phyloP scores from a whole-genome alignment of 1,140 invertebrate genomes.

The Hetaerina americana region DNA sequence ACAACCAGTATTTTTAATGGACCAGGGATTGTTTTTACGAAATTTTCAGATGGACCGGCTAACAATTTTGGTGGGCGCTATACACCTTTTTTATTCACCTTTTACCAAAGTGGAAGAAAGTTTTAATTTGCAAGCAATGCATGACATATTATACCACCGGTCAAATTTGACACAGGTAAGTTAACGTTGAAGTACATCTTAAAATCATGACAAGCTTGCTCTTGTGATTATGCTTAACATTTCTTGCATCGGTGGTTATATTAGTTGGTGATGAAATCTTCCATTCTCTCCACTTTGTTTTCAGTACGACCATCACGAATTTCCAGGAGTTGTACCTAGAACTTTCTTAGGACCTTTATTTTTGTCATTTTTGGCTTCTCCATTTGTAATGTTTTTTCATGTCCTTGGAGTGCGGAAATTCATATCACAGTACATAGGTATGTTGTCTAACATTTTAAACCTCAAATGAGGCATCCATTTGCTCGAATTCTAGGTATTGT shows the following conservation, averaged over 20 bases:
- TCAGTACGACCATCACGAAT: conserved; percentile 96
- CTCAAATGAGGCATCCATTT: no score
- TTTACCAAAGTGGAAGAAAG: conserved; percentile 99
- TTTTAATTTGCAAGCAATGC: conserved; percentile 95
- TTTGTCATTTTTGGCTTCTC: conserved; percentile 63
- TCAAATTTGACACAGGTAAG: conserved; percentile 70
- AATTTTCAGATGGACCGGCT: neutral
- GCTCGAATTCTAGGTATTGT: no score
- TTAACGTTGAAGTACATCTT: no score
- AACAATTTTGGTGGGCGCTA: conserved; percentile 40
- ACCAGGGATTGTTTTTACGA: neutral
- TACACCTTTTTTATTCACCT: conserved; percentile 78
- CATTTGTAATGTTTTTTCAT: conserved; percentile 54
- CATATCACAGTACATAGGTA: conserved; percentile 83
- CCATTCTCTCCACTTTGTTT: conserved; percentile 20
- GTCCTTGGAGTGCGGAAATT: conserved; percentile 69
- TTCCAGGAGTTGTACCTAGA: conserved; percentile 95
- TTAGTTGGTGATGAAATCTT: no score
- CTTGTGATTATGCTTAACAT: no score
- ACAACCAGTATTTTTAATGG: neutral
- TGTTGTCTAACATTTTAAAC: conserved; percentile 21
- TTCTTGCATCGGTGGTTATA: no score
- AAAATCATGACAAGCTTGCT: no score
- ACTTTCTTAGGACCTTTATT: conserved; percentile 90
- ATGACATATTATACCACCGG: conserved; percentile 87